These are phyloP conservation scores for Leptopterna dolabrata DNA, from an alignment of 2,888 invertebrate genomes.

Conservation along the genomic window DNA sequence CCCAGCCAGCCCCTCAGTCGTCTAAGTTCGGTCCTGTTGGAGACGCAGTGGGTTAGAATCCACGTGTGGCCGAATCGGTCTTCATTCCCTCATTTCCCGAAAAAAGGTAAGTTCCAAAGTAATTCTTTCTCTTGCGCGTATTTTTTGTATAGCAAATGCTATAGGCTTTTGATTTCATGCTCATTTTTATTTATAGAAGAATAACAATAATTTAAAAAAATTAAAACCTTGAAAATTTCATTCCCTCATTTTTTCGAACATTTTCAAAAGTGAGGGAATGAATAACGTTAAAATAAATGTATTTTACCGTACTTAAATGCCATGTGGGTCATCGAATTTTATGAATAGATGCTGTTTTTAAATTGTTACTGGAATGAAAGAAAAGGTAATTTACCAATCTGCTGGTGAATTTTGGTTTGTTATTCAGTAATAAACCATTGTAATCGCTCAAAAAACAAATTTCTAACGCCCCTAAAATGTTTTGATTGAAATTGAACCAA, in stretches of 20 bases:
- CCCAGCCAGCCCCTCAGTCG: neutral
- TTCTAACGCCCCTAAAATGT: no score
- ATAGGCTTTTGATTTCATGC: neutral
- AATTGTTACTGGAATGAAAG: neutral
- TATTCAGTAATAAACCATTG: no score
- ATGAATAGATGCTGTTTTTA: neutral
- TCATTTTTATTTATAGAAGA: neutral
- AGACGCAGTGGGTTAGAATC: neutral
- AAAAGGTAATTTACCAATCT: neutral
- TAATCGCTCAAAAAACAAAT: no score
- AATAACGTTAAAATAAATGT: neutral
- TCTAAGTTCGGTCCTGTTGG: neutral
- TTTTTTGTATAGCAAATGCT: neutral
- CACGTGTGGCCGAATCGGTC: neutral
- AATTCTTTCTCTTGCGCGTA: neutral
- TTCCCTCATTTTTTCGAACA: neutral
- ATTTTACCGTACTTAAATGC: neutral
- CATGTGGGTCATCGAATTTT: neutral
- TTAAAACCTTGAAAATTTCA: slow-evolving; percentile 10
- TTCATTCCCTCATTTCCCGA: neutral
- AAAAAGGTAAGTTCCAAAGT: neutral
- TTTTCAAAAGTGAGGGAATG: slow-evolving; percentile 6
- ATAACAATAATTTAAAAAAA: neutral
- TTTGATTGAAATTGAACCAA: no score
- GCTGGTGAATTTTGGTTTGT: neutral